Evolutionary conservation across 2,113 vertebrate species (phyloP), one percentile per base, ranked within the genome.

Genomic region (Chelonoidis abingdonii): DNA sequence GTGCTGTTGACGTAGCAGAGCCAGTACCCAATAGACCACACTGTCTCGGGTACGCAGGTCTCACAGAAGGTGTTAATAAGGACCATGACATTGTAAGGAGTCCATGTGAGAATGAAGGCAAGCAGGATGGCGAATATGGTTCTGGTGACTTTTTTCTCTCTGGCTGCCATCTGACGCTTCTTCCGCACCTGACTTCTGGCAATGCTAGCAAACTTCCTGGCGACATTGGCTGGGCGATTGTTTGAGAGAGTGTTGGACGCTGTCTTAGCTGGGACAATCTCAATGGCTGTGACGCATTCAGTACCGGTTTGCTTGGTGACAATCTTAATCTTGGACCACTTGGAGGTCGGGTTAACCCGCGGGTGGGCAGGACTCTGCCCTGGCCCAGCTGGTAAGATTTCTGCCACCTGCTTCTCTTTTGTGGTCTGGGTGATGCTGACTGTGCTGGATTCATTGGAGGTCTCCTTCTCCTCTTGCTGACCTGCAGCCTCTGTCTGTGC

Each of bases 1-100:
- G 99, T 99, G 91, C 99, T 99, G 98, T 99, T 99, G 98, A 99
- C 99, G 0, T 99, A 99, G 95, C 99, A 99, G 89, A 99, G 98
- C 99, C 99, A 99, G 98, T 99, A 99, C 93, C 99, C 99, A 0
- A 99, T 99, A 69, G 98, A 99, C 99, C 99, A 99, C 83, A 99
- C 99, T 0, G 99, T 99, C 59, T 99, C 99, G 0, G 99, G 99
- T 11, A 99, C 98, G 0, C 99, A 99, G 75, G 98, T 99, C 76
- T 99, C 98, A 80, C 99, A 99, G 98, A 99, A 99, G 87, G 99
- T 99, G 89, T 99, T 99, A 95, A 99, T 99, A 97, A 99, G 98
- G 92, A 99, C 99, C 99, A 99, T 99, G 84, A 99, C 99, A 0
- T 99, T 99, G 95, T 99, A 99, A 2, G 99, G 99, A 0, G 99